These are phyloP conservation scores for Microcaecilia unicolor DNA, from an alignment of 2,797 vertebrate genomes.

Conservation along the genomic window DNA sequence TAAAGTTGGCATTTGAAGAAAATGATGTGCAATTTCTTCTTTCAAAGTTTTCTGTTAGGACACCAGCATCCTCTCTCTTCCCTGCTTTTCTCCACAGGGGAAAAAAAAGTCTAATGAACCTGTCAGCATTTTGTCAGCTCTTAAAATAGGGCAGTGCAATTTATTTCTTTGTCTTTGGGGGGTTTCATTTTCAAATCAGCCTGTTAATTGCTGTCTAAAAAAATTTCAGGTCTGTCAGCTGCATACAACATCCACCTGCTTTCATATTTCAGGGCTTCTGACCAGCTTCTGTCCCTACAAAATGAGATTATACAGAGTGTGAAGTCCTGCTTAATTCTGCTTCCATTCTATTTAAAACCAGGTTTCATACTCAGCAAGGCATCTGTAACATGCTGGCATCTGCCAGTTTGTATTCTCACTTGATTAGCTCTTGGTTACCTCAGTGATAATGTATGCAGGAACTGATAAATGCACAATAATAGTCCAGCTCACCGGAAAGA, in stretches of 20 bases:
- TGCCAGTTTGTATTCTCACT: conserved; percentile 38
- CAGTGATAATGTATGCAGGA: conserved; percentile 50
- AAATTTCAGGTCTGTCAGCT: not conserved
- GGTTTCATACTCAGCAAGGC: conserved; percentile 39
- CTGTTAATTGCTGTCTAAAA: conserved; percentile 3
- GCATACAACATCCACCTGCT: not conserved
- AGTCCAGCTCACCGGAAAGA: conserved; percentile 51
- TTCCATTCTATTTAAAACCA: conserved; percentile 34
- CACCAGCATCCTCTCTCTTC: too few species aligned
- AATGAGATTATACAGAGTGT: conserved; percentile 44
- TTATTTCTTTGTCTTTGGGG: not conserved
- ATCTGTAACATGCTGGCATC: conserved; percentile 32
- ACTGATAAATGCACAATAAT: conserved; percentile 58
- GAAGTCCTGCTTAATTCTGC: conserved; percentile 20
- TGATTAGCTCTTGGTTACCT: conserved; percentile 53
- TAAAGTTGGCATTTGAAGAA: conserved; percentile 14
- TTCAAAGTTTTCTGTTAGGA: too few species aligned
- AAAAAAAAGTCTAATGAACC: conserved; percentile 23
- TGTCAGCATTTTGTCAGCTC: conserved; percentile 23
- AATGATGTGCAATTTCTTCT: conserved; percentile 14
- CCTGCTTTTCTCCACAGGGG: too few species aligned
- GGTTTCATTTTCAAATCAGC: not conserved
- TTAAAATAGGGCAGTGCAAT: conserved; percentile 7
- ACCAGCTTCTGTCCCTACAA: conserved; percentile 20
- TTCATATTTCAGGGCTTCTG: conserved; percentile 15